These are phyloP conservation scores for Phrixothrix hirtus DNA, from an alignment of 2,888 invertebrate genomes.

Conservation along the genomic window DNA sequence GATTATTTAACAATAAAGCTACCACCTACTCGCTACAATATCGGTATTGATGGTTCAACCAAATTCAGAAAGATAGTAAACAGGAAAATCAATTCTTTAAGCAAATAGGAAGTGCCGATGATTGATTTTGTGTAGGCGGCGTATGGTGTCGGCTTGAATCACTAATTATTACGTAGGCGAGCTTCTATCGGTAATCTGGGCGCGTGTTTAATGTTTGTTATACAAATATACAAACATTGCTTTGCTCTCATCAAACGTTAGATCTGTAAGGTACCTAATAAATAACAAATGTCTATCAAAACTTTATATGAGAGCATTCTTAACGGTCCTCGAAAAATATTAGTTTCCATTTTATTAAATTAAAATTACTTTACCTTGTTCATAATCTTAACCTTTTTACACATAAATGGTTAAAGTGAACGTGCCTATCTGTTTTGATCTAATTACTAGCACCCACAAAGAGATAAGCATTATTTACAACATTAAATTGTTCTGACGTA, in stretches of 20 bases:
- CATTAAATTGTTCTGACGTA: too few relatives aligned
- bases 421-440: too few relatives aligned
- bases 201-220: slow-evolving; percentile 38
- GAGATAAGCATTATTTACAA: too few relatives aligned
- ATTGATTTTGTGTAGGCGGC: slow-evolving; percentile 35
- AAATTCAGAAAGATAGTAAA: slow-evolving; percentile 12
- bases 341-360: not conserved
- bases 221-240: slow-evolving; percentile 25
- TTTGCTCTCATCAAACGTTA: slow-evolving; percentile 18
- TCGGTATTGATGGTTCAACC: too few relatives aligned
- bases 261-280: slow-evolving; percentile 4
- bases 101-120: slow-evolving; percentile 29
- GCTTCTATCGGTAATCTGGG: slow-evolving; percentile 36
- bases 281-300: not conserved
- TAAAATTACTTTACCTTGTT: slow-evolving; percentile 7
- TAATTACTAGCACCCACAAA: too few relatives aligned
- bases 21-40: too few relatives aligned
- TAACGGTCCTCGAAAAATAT: too few relatives aligned
- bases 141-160: slow-evolving; percentile 41
- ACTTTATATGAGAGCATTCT: too few relatives aligned
- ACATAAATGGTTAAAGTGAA: too few relatives aligned
- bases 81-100: slow-evolving; percentile 17
- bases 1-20: too few relatives aligned
- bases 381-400: slow-evolving; percentile 5
- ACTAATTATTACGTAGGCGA: slow-evolving; percentile 43